Percentiles rank a stretch among this genome's conserved stretches.
Evolutionary conservation across 2,888 invertebrate species (phyloP).

Genomic region (Meloe dianella): DNA sequence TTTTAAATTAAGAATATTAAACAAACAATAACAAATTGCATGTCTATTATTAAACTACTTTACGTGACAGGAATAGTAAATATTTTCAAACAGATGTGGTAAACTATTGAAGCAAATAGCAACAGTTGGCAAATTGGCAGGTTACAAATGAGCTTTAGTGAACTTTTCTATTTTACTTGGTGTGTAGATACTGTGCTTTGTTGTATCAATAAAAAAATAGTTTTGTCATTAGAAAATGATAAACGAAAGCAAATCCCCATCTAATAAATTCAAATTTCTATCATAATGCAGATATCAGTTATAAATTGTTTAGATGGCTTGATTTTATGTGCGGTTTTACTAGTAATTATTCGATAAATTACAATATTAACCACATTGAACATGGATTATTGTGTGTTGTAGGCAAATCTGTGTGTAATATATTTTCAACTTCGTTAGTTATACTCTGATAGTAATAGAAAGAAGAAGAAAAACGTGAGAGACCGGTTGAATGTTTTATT

Average conservation of each 20-base stretch:
- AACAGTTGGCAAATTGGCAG: conserved; percentile 3
- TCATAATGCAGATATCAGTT: background rate
- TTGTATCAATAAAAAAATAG: too few species aligned
- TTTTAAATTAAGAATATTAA: too few species aligned
- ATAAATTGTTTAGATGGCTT: conserved; percentile 6
- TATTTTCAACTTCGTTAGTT: background rate
- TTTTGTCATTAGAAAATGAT: background rate
- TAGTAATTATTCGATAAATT: conserved; percentile 7
- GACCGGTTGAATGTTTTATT: background rate
- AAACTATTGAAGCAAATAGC: background rate
- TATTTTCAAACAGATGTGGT: background rate
- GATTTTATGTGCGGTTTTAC: conserved; percentile 12
- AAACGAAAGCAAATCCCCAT: background rate
- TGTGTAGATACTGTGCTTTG: background rate
- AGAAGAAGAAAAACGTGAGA: too few species aligned
- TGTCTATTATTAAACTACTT: background rate
- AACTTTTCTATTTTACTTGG: background rate
- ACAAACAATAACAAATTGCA: background rate
- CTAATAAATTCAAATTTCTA: conserved; percentile 10
- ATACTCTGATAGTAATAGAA: background rate
- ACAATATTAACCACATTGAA: conserved; percentile 7
- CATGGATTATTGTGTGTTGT: conserved; percentile 3
- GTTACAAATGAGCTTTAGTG: background rate
- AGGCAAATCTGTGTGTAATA: conserved; percentile 2
- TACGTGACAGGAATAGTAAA: background rate